These are phyloP conservation scores for Papilio gigon DNA, from an alignment of 2,888 invertebrate genomes.

Conservation along the genomic window DNA sequence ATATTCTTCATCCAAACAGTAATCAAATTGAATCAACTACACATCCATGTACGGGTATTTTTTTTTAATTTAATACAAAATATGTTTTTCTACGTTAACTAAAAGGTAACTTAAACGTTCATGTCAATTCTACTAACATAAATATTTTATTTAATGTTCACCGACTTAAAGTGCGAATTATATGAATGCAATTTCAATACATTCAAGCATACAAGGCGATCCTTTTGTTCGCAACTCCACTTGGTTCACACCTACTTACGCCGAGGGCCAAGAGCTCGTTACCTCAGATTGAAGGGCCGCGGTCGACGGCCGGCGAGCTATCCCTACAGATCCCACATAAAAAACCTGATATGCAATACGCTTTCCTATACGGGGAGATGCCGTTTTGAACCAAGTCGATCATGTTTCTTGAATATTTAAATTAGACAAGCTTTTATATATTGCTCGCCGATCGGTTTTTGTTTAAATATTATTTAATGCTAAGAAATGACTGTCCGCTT, in stretches of 20 bases:
- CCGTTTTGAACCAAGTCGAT: conserved; percentile 50
- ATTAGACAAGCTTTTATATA: conserved; percentile 28
- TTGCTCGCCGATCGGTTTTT: conserved; percentile 25
- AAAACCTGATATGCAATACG: conserved; percentile 56
- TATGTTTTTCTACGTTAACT: not conserved
- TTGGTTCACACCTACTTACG: conserved; percentile 77
- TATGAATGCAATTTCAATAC: conserved; percentile 50
- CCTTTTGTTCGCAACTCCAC: conserved; percentile 67
- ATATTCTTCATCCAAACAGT: no score
- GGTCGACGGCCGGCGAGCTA: conserved; percentile 67
- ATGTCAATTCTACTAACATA: no score
- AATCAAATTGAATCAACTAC: no score
- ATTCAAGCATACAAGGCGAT: conserved; percentile 51
- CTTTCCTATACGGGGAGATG: conserved; percentile 49
- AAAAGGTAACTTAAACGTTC: no score
- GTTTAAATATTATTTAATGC: conserved; percentile 32
- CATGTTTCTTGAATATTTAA: conserved; percentile 42
- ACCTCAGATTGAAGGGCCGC: conserved; percentile 75
- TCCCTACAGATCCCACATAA: conserved; percentile 59
- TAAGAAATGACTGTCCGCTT: conserved; percentile 14
- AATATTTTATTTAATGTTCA: conserved; percentile 1
- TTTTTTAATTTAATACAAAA: no score
- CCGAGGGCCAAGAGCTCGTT: conserved; percentile 68
- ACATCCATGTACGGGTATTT: no score
- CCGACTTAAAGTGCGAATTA: conserved; percentile 44